phyloP scores from a whole-genome alignment of 2,797 vertebrate species.

The Myotis daubentonii region DNA sequence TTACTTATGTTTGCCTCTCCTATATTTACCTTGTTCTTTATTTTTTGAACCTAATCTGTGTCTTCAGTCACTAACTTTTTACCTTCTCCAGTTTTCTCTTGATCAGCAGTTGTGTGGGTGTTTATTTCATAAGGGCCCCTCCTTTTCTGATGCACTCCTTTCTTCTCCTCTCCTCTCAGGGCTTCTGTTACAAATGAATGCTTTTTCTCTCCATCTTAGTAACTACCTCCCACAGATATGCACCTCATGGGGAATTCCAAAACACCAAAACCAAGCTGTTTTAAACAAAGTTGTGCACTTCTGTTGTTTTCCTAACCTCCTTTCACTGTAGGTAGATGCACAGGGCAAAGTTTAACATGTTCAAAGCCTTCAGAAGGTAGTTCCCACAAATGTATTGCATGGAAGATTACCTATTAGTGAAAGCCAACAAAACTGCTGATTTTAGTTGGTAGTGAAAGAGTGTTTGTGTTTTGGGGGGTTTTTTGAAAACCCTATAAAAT shows the following conservation, averaged over 20 bases:
- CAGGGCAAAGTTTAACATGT: background rate
- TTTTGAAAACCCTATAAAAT: background rate
- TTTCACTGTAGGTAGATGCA: background rate
- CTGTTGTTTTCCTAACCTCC: background rate
- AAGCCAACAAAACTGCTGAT: background rate
- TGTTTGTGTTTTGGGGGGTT: background rate
- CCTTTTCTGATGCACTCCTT: background rate
- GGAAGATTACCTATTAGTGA: background rate
- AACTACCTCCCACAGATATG: background rate
- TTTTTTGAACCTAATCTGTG: background rate
- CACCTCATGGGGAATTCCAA: background rate
- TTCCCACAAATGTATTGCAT: background rate
- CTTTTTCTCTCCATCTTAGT: background rate
- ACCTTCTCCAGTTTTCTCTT: background rate
- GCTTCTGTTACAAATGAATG: background rate
- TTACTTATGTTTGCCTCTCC: background rate
- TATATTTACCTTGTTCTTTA: background rate
- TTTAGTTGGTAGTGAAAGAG: background rate
- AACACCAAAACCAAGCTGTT: background rate
- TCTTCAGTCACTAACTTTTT: background rate
- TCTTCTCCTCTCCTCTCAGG: background rate
- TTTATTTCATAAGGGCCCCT: background rate
- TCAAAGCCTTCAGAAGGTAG: constrained; percentile 1
- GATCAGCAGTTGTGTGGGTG: background rate
- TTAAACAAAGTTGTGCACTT: background rate